Evolutionary conservation across 2,113 vertebrate genomes (phyloP).

Genomic region (Odontesthes bonariensis): DNA sequence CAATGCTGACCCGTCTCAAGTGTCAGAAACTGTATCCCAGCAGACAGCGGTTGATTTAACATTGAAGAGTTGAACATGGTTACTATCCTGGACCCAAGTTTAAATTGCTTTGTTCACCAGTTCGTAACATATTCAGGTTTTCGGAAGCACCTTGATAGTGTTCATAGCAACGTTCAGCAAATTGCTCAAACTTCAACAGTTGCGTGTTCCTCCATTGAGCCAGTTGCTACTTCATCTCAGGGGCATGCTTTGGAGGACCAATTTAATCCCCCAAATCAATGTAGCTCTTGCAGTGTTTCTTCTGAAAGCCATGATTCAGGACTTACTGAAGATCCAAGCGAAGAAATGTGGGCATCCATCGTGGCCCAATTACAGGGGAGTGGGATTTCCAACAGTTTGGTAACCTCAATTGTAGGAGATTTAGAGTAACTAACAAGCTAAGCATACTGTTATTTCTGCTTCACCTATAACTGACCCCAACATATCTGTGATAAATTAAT

Average conservation of each 20-base stretch:
- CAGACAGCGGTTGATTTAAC: constrained; percentile 39
- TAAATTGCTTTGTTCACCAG: constrained; percentile 44
- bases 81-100: constrained; percentile 44
- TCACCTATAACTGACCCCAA: neutral
- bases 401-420: neutral
- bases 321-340: neutral
- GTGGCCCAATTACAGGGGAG: constrained; percentile 10
- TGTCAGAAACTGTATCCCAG: constrained; percentile 7
- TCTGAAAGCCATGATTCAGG: neutral
- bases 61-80: constrained; percentile 52
- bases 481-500: constrained; percentile 2
- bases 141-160: constrained; percentile 31
- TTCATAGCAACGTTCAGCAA: constrained; percentile 46
- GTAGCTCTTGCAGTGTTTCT: constrained; percentile 7
- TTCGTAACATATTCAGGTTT: constrained; percentile 40
- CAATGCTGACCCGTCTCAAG: neutral
- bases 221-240: constrained; percentile 32
- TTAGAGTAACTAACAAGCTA: neutral
- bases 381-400: neutral
- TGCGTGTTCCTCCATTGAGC: constrained; percentile 25
- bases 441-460: neutral
- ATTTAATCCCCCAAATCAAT: constrained; percentile 6
- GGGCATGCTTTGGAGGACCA: constrained; percentile 12
- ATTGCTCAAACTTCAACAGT: constrained; percentile 21
- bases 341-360: constrained; percentile 5